phyloP scores from a whole-genome alignment of 2,797 vertebrate genomes.

The Rhabdomys pumilio region DNA sequence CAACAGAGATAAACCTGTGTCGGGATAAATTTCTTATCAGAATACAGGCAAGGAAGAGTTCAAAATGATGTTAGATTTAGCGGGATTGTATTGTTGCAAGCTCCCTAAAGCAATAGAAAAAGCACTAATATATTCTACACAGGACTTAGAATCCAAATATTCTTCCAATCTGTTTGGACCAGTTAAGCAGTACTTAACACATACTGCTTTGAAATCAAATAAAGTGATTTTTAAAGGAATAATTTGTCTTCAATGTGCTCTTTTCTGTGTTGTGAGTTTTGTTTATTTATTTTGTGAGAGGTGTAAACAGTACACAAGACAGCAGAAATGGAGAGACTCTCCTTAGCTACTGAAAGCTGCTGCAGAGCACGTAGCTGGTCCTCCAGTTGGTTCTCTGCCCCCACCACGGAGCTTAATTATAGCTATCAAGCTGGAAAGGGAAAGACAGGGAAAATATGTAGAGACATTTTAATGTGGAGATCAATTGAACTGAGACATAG shows the following conservation, averaged over 20 bases:
- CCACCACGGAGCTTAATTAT: constrained; percentile 30
- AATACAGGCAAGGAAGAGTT: constrained; percentile 77
- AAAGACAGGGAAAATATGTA: constrained; percentile 21
- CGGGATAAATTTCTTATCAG: constrained; percentile 85
- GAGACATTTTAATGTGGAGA: constrained; percentile 69
- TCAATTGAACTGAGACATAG: constrained; percentile 56
- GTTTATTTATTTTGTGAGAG: neutral
- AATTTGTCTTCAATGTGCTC: constrained; percentile 59
- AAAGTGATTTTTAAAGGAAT: constrained; percentile 65
- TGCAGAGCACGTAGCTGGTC: constrained; percentile 48
- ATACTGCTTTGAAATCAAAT: constrained; percentile 65
- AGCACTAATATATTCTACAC: constrained; percentile 44
- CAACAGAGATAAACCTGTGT: constrained; percentile 85
- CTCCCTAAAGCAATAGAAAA: constrained; percentile 76
- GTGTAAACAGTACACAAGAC: neutral
- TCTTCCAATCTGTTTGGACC: constrained; percentile 41
- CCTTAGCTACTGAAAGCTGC: constrained; percentile 17
- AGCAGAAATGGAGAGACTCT: neutral
- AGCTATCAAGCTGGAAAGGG: constrained; percentile 33
- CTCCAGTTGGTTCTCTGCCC: constrained; percentile 30
- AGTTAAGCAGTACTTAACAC: constrained; percentile 49
- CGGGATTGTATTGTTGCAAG: constrained; percentile 71
- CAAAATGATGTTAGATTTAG: constrained; percentile 82
- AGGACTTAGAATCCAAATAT: constrained; percentile 72
- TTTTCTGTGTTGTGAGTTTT: neutral